Evolutionary conservation across 1,140 invertebrate genomes (phyloP), one percentile per base, ranked within the genome.

Genomic region (Zaprionus lachaisei): DNA sequence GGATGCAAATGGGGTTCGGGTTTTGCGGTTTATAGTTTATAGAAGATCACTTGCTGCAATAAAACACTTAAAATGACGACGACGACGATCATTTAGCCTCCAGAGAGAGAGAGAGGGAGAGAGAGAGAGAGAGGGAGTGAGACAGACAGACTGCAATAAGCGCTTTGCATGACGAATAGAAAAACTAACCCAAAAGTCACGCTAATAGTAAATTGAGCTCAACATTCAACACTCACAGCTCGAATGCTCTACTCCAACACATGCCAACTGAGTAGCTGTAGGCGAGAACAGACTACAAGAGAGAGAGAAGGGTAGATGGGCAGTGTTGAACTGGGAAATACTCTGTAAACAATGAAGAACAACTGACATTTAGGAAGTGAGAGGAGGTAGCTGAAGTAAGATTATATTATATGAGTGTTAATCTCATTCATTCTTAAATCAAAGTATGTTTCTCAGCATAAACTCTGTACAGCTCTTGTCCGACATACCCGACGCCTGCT

Each of bases 111-210:
- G 37, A 11, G 28, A 44, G 44, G 38, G 51, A 14, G n/a, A n/a
- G 11, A 51, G 47, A 15, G 24, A 37, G 26, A 31, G 37, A 5
- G 37, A 31, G 20, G 11, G 24, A 22, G 12, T 11, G 61, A 31
- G 44, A 26, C 5, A 49, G 24, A 22, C 3, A 20, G 24, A 31
- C n/a, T 72, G 24, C 38, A 77, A 83, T 87, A 86, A 86, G 80
- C 83, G 80, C 80, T 86, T 89, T 89, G 84, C 83, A 87, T 87
- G 84, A 89, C 85, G 84, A 90, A 90, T 90, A 90, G 76, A 89
- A 89, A 90, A 89, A 90, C 85, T 89, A 89, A 89, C 79, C 85
- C 81, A 90, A 89, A 89, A 89, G 85, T 90, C 85, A 89, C 85
- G 85, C 85, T 90, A 89, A 89, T 89, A 89, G 72, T 89, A 89